Evolutionary conservation across 2,888 invertebrate genomes (phyloP).

Genomic region (Tenthredo livida): DNA sequence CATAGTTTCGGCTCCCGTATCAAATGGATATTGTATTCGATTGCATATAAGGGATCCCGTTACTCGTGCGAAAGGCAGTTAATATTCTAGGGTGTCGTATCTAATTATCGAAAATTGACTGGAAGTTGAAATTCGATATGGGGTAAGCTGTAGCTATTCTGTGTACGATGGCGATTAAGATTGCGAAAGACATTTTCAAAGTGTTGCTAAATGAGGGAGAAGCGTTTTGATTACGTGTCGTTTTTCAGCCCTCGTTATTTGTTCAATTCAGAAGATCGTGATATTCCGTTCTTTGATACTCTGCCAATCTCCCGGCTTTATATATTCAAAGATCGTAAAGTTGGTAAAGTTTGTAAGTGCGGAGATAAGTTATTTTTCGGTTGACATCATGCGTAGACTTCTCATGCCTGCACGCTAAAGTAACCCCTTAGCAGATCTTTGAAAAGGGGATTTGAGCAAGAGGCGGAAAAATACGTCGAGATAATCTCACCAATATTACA

Average conservation of each 20-base stretch:
- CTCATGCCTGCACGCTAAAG: not conserved
- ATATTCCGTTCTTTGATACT: constrained; percentile 8
- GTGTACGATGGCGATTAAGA: not conserved
- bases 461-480: constrained; percentile 21
- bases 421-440: constrained; percentile 18
- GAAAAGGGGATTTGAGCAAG: constrained; percentile 14
- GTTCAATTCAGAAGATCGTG: constrained; percentile 5
- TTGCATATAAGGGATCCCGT: not conserved
- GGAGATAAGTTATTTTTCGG: constrained; percentile 25
- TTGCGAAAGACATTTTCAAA: constrained; percentile 11
- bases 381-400: not conserved
- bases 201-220: not conserved
- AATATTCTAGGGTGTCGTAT: not conserved
- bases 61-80: not conserved
- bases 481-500: constrained; percentile 35
- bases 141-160: not conserved
- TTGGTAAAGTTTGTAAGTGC: not conserved
- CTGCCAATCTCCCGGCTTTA: not conserved
- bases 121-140: constrained; percentile 14
- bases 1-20: not conserved
- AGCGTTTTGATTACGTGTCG: not conserved
- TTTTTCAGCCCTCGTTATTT: constrained; percentile 2
- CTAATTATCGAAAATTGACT: constrained; percentile 10
- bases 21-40: not conserved
- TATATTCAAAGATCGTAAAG: constrained; percentile 1